Base-by-base conservation (phyloP, 2,797 vertebrate genomes). In the Semotilus atromaculatus region DNA sequence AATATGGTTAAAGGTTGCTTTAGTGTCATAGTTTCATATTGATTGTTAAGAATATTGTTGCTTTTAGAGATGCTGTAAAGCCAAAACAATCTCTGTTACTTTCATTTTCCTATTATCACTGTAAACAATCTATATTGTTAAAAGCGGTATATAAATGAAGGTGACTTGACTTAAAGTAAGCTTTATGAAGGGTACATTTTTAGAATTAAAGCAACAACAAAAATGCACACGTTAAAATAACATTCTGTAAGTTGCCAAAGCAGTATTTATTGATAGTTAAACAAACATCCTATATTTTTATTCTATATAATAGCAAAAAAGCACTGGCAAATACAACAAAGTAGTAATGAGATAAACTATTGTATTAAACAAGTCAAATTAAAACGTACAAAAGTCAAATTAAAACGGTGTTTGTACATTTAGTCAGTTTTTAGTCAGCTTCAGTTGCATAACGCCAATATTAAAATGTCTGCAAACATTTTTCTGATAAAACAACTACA, bases 1-100 rank as follows among this genome's bases (percentile, higher is more conserved):
- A 14, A 77, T 58, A 34, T 34, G 73, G 26, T 31, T 73, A 83
- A 83, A 75, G 82, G 62, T 75, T 53, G 45, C 45, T 55, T 51
- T 51, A 21, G 43, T 29, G 34, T 53, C 31, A 75, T 23, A n/a
- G 55, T 67, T 23, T 67, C 23, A 38, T 62, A 66, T 53, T 64
- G 14, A n/a, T 62, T 58, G 7, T 38, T 26, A 38, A 19, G n/a
- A 40, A 29, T 43, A 16, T 19, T 60, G 36, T 10, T 1, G 13
- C 43, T 45, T 45, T 11, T 45, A 16, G 14, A 16, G 14, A 4
- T 45, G 14, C 43, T 45, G 43, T 16, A 16, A 16, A 16, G 14
- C 14, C 14, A 48, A 48, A 48, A 5, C 43, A 45, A 13, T 43
- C 11, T 40, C 9, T 10, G 38, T 40, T 40, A 40, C 38, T 3